Base-by-base conservation (phyloP, 2,113 vertebrate species). In the Tonatia bakeri region DNA sequence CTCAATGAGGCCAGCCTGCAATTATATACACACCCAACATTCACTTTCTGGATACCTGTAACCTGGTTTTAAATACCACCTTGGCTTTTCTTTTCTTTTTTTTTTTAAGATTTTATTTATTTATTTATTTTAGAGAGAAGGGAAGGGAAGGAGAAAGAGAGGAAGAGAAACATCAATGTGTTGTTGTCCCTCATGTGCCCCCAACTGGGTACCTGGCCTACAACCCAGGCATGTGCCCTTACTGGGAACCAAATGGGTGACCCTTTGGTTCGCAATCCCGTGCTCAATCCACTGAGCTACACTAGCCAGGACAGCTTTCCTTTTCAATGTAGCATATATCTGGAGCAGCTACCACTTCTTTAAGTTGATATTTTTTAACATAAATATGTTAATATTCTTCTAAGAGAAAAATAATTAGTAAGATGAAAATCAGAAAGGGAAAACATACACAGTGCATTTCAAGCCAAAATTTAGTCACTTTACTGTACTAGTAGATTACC, bases 381-480 rank as follows among this genome's bases (percentile, higher is more conserved):
- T 72, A 94, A 84, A 67, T 33, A 43, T 12, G 11, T 72, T 50
- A 88, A 59, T 38, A 33, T 87, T 91, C 65, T 93, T 64, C 31
- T 65, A 94, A 83, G 33, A 70, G 1, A 26, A 76, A 82, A 77
- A 28, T 31, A 56, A 83, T 91, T 33, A 75, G 16, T 76, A 65
- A 76, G 52, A 50, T 72, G 38, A 70, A 91, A 70, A 79, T 83
- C 7, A 3, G 22, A 26, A 80, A 9, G 33, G 75, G 19, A 26
- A 65, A 73, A 79, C 84, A 50, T 33, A 33, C 2, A 3, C 0
- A 28, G 45, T 36, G 14, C 24, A 17, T 69, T 50, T 89, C 64
- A 90, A 59, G 28, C 6, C 73, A 28, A 73, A 4, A 43, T 92
- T 50, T 79, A 67, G n/a, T 72, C 40, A 45, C 10, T 61, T 28